Conservation (phyloP, 2,888 invertebrate genomes). For the Tenthredo distinguenda region DNA sequence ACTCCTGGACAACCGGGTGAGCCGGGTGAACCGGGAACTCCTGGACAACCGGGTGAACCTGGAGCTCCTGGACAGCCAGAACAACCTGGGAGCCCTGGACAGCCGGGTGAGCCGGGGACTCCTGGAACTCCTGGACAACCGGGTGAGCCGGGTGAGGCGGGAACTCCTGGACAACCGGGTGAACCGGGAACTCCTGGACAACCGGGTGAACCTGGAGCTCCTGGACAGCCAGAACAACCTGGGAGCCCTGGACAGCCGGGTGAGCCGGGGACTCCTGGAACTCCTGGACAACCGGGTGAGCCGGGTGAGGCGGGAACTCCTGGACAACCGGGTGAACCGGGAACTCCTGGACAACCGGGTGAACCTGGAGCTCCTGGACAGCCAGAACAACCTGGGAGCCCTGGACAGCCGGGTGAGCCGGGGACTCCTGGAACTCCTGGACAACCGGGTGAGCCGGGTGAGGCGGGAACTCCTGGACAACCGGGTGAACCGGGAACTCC, state of each 20-base stretch:
- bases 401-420: neutral
- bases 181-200: neutral
- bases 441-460: conserved; percentile 37
- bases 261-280: conserved; percentile 49
- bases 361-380: conserved; percentile 53
- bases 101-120: conserved; percentile 47
- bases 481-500: neutral
- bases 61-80: conserved; percentile 55
- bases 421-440: neutral
- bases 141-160: neutral
- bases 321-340: conserved; percentile 10
- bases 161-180: conserved; percentile 44
- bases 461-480: neutral
- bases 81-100: conserved; percentile 40
- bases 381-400: conserved; percentile 24
- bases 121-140: conserved; percentile 51
- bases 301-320: too few relatives aligned
- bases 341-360: conserved; percentile 53
- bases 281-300: conserved; percentile 33
- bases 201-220: too few relatives aligned
- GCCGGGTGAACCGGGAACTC: conserved; percentile 30
- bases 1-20: conserved; percentile 34
- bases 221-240: conserved; percentile 54
- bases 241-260: conserved; percentile 41
- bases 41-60: too few relatives aligned